Evolutionary conservation across 2,888 invertebrate species (phyloP), one percentile per base, ranked within the genome.

Genomic region (Caenorhabditis sp.): DNA sequence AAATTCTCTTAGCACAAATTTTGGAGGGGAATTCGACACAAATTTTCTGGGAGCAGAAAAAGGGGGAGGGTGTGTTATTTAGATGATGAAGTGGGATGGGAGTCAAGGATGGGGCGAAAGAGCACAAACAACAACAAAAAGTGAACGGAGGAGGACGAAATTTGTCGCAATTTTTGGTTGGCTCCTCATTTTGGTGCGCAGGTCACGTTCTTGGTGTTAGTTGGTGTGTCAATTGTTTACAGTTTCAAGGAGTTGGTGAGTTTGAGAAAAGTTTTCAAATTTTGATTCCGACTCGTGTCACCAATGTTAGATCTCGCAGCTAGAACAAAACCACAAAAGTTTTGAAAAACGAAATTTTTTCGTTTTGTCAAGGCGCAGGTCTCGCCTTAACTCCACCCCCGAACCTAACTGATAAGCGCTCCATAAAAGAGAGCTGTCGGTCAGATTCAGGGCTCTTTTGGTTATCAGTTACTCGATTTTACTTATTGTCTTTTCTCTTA

Each of bases 1-100:
- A 76, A 76, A 76, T 76, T 76, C 68, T 54, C 63, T 54, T 64
- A 54, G 54, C 35, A 41, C 56, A 47, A 47, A 19, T 47, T 47
- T 38, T 14, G 38, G 31, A 59, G 19, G 14, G 22, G 3, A 56
- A 56, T 58, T 64, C 28, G 28, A 26, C 16, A 72, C 44, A 58
- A 72, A 58, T 56, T 56, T 41, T 24, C 41, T 38, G 59, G 61
- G 59, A 19, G n/a, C n/a, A n/a, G n/a, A n/a, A n/a, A n/a, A n/a
- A n/a, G 59, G 28, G 12, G 24, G 24, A 51, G 19, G 44, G 63
- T 51, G 59, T 70, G 70, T 70, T 70, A 70, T 70, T 70, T 56
- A 58, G 38, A 58, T 70, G 63, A 44, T 63, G 63, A 63, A 63
- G 44, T 63, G 63, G 38, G 14, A 14, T 16, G 26, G 44, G 4